Evolutionary conservation across 1,140 invertebrate species (phyloP), one percentile per base, ranked within the genome.

Genomic region (Anoplophora glabripennis): DNA sequence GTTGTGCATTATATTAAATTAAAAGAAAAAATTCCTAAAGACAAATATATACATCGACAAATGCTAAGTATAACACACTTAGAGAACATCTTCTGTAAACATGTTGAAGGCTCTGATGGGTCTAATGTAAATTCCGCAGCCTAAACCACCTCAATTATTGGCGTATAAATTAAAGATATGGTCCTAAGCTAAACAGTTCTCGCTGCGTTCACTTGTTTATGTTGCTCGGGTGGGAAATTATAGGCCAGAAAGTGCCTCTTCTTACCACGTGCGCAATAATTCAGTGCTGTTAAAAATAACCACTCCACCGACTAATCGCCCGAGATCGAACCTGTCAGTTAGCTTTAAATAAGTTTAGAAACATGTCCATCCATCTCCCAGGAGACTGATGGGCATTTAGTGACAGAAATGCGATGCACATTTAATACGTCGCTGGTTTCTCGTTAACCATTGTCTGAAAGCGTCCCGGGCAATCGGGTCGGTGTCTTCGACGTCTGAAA

Each of bases 121-220:
- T 37, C 12, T 37, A 15, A 56, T 54, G 53, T 58, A 49, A 59
- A 59, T 65, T 55, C 40, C 21, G 17, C 38, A 28, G 36, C 18
- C 12, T 28, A 15, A 33, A 21, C 57, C 52, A 54, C 63, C 60
- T 58, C 54, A 65, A 65, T 61, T 62, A 65, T 65, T 65, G 60
- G 55, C 56, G 62, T 53, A 61, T 61, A 64, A 61, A 66, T 66
- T 63, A 63, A 21, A 60, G 42, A 59, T 63, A 63, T 66, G 55
- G 57, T 61, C 61, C 37, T 60, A 60, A 60, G 41, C n/a, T 51
- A 66, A 66, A 61, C 60, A 59, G 21, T 62, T 52, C 47, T 34
- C 40, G 56, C 51, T 15, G 38, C 36, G 38, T 56, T 51, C 38
- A 33, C 55, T 59, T 59, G 61, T 59, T 64, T 57, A 64, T 57